These are phyloP conservation scores for Cylindroiulus punctatus DNA, from an alignment of 2,888 invertebrate species.

Conservation along the genomic window DNA sequence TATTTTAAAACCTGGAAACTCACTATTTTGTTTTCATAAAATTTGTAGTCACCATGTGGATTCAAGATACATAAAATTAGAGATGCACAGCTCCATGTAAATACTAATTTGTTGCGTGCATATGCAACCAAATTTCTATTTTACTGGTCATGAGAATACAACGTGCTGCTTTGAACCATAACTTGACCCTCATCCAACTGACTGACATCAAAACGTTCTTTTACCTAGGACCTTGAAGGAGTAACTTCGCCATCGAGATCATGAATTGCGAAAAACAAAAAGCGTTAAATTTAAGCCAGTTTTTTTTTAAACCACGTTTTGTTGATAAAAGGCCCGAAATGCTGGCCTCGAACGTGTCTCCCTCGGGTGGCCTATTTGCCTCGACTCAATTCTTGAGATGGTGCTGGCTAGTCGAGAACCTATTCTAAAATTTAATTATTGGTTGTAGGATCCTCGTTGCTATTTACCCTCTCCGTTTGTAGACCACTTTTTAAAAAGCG, in stretches of 20 bases:
- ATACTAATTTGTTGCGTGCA: no score
- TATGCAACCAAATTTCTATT: no score
- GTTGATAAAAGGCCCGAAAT: background rate
- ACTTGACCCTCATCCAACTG: background rate
- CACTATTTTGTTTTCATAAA: no score
- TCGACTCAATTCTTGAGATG: no score
- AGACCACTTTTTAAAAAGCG: background rate
- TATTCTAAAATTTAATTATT: background rate
- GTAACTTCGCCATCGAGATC: slow-evolving; percentile 22
- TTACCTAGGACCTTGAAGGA: slow-evolving; percentile 53
- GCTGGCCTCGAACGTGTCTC: background rate
- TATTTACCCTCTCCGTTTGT: slow-evolving; percentile 33
- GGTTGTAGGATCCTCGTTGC: slow-evolving; percentile 31
- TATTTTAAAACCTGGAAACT: no score
- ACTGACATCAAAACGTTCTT: background rate
- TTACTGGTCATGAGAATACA: background rate
- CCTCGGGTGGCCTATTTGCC: background rate
- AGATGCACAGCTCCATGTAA: no score
- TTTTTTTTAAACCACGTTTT: slow-evolving; percentile 39
- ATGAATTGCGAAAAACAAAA: background rate
- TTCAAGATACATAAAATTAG: no score
- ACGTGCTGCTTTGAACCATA: no score
- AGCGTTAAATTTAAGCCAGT: slow-evolving; percentile 49
- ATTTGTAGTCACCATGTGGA: no score
- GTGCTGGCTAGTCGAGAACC: no score